These are phyloP conservation scores for Ptilonorhynchus violaceus DNA, from an alignment of 2,113 vertebrate species.

Conservation along the genomic window DNA sequence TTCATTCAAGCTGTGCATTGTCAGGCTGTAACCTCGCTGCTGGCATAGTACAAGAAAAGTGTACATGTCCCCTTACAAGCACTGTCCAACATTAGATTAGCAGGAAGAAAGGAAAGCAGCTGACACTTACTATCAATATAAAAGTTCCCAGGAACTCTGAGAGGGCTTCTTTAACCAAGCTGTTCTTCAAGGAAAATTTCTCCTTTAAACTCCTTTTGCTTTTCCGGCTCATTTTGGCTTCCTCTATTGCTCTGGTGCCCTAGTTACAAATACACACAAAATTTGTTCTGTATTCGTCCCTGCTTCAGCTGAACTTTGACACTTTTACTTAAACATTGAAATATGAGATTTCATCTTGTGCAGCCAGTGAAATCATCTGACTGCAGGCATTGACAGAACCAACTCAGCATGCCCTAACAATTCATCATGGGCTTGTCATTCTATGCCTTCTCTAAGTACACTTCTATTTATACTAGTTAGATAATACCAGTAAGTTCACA, in stretches of 20 bases:
- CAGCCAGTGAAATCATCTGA: conserved; percentile 48
- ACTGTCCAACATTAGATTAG: conserved; percentile 32
- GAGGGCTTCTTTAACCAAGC: conserved; percentile 85
- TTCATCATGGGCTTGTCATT: conserved; percentile 49
- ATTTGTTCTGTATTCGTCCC: conserved; percentile 30
- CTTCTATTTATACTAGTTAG: conserved; percentile 55
- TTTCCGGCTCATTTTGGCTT: conserved; percentile 73
- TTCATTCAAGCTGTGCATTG: conserved; percentile 6
- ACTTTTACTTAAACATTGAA: conserved; percentile 60
- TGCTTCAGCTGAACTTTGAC: conserved; percentile 62
- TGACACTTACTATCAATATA: conserved; percentile 90
- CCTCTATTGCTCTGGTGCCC: conserved; percentile 49
- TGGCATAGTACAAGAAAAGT: background rate
- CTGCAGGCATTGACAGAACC: conserved; percentile 47
- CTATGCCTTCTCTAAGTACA: background rate
- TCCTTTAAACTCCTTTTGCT: conserved; percentile 76
- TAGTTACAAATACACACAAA: conserved; percentile 41
- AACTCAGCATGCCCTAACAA: conserved; percentile 54
- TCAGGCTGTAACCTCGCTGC: conserved; percentile 6
- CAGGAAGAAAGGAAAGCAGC: conserved; percentile 54
- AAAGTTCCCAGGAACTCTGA: conserved; percentile 93
- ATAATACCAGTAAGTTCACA: conserved; percentile 26
- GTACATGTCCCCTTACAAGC: background rate
- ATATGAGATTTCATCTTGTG: conserved; percentile 40
- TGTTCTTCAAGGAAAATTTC: conserved; percentile 81